phyloP scores from a whole-genome alignment of 2,113 vertebrate species.

The Leiothrix lutea region DNA sequence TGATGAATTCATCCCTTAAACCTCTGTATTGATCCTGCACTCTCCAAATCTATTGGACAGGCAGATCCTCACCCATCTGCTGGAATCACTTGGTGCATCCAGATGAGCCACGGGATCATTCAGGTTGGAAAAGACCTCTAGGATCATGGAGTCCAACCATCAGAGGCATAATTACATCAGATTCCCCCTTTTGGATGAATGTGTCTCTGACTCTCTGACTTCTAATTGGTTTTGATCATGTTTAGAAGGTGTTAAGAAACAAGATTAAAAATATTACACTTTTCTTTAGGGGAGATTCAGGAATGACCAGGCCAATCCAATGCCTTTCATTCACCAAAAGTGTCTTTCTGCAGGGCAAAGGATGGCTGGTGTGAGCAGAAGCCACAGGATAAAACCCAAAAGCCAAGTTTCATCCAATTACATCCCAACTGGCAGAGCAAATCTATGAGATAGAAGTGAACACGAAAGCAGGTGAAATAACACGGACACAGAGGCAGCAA shows the following conservation, averaged over 20 bases:
- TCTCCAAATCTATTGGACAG: neutral
- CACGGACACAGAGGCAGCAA: neutral
- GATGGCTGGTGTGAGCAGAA: neutral
- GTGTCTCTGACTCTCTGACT: neutral
- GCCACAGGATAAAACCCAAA: neutral
- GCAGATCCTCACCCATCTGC: neutral
- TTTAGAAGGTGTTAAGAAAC: neutral
- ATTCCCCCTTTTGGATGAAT: accelerated
- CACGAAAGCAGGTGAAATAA: slow-evolving; percentile 40
- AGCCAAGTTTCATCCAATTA: neutral
- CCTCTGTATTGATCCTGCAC: neutral
- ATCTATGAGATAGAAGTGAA: neutral
- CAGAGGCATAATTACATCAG: neutral
- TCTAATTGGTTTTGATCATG: neutral
- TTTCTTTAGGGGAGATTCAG: neutral
- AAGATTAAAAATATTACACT: neutral
- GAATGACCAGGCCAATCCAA: neutral
- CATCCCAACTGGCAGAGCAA: neutral
- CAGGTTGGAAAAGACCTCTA: neutral
- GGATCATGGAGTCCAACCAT: neutral
- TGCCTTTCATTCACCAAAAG: neutral
- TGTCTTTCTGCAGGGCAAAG: neutral
- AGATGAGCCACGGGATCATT: neutral
- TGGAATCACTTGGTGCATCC: neutral
- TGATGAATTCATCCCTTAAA: neutral